Conservation (phyloP, 2,113 vertebrate species). For the Apodemus speciosus region DNA sequence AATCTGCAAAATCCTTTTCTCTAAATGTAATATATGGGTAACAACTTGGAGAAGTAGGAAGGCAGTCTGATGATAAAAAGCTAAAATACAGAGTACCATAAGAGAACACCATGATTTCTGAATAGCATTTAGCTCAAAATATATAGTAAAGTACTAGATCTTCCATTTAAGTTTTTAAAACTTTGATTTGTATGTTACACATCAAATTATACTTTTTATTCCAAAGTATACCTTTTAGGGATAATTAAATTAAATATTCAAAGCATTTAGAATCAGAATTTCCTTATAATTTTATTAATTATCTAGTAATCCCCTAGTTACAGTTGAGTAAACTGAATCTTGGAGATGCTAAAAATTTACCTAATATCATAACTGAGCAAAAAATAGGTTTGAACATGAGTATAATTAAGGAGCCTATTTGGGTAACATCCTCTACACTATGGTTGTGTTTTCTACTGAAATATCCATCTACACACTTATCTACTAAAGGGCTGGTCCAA, state of each 20-base stretch:
- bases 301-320: not conserved
- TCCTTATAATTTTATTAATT: not conserved
- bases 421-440: not conserved
- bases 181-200: not conserved
- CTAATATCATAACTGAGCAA: not conserved
- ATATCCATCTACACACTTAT: too few relatives aligned
- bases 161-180: slow-evolving; percentile 14
- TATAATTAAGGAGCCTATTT: not conserved
- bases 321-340: not conserved
- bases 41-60: not conserved
- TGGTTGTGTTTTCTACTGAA: not conserved
- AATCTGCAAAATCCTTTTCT: not conserved
- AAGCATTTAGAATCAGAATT: not conserved
- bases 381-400: not conserved
- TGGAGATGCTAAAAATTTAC: not conserved
- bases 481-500: not conserved
- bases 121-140: slow-evolving; percentile 25
- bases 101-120: not conserved
- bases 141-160: not conserved
- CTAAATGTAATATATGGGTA: slow-evolving; percentile 12
- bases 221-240: not conserved
- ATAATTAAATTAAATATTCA: not conserved
- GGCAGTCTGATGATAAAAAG: not conserved
- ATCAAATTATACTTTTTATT: not conserved
- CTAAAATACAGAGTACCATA: not conserved